Evolutionary conservation across 1,140 invertebrate genomes (phyloP).

Genomic region (Anadara kagoshimensis): DNA sequence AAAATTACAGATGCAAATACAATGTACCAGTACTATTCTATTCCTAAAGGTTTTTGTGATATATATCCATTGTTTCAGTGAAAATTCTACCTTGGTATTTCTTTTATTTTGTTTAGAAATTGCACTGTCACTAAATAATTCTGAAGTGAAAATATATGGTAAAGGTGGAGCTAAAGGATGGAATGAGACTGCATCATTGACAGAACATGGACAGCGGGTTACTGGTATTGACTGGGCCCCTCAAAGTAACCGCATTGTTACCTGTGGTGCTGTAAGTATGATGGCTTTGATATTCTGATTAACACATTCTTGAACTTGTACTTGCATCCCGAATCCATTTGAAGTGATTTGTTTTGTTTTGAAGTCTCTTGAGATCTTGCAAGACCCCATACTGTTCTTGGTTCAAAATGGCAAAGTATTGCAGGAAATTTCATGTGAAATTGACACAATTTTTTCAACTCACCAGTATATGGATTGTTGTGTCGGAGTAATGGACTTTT

Average conservation of each 20-base stretch:
- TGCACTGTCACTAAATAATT: constrained; percentile 95
- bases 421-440: too few species aligned
- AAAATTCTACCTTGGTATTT: background rate
- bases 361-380: too few species aligned
- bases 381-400: too few species aligned
- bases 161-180: constrained; percentile 83
- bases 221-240: constrained; percentile 99
- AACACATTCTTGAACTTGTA: too few species aligned
- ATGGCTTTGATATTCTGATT: background rate
- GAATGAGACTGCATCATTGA: constrained; percentile 83
- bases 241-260: constrained; percentile 98
- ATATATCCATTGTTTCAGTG: background rate
- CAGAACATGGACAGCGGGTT: constrained; percentile 95
- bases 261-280: constrained; percentile 88
- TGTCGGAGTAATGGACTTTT: too few species aligned
- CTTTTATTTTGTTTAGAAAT: constrained; percentile 76
- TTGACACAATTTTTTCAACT: too few species aligned
- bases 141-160: constrained; percentile 96
- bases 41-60: background rate
- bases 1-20: background rate
- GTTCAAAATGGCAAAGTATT: too few species aligned
- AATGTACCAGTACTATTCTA: background rate
- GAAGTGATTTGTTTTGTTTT: too few species aligned
- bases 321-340: too few species aligned
- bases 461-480: too few species aligned